Percentiles rank a stretch among this genome's conserved stretches.
These are phyloP conservation scores for Lamellibrachia satsuma DNA, from an alignment of 2,888 invertebrate species.

Conservation along the genomic window DNA sequence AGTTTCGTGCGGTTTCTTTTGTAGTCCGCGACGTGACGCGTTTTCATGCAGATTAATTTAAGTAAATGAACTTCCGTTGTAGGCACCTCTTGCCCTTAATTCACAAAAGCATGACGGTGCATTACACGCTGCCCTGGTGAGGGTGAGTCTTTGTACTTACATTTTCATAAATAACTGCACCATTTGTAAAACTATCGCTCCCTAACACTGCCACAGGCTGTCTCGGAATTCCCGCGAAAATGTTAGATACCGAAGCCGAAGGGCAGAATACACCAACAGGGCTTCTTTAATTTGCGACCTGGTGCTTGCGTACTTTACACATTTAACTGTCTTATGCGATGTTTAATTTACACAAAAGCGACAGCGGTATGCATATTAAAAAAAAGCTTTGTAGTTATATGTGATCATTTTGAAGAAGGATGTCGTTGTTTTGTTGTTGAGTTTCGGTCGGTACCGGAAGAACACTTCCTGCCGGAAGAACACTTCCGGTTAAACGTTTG, in stretches of 20 bases:
- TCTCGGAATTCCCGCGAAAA: constrained; percentile 1
- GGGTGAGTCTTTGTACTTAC: not conserved
- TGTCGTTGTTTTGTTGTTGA: not conserved
- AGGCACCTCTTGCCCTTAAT: not conserved
- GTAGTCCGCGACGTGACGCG: not conserved
- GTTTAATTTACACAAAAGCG: not conserved
- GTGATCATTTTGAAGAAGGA: not conserved
- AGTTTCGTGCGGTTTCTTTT: not conserved
- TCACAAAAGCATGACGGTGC: not conserved
- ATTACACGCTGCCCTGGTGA: not conserved
- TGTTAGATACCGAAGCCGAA: not conserved
- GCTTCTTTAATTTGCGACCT: not conserved
- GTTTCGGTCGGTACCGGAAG: not conserved
- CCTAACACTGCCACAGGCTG: not conserved
- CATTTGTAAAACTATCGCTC: not conserved
- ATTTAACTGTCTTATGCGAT: not conserved
- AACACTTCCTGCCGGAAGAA: not conserved
- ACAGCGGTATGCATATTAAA: not conserved
- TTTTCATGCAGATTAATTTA: not conserved
- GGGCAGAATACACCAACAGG: not conserved
- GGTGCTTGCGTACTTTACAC: too few relatives aligned
- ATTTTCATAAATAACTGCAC: not conserved
- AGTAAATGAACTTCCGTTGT: not conserved
- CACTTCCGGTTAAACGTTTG: not conserved
- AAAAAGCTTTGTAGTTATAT: not conserved